Conservation (phyloP, 2,888 invertebrate genomes). For the Cecidostiba fungosa region DNA sequence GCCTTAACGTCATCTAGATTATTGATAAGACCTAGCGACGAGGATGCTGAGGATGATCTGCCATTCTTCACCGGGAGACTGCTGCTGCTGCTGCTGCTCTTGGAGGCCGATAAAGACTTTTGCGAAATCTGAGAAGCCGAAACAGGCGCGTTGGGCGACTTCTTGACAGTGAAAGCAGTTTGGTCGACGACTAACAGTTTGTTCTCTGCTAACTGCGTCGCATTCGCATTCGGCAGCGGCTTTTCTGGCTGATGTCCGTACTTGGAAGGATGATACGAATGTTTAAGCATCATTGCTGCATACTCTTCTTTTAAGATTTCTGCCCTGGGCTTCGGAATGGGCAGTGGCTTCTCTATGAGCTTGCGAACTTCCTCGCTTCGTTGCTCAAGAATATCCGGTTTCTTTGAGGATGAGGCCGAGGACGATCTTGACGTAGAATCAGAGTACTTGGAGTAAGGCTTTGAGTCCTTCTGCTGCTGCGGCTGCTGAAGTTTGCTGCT, state of each 20-base stretch:
- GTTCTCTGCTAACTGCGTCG: conserved; percentile 61
- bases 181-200: conserved; percentile 61
- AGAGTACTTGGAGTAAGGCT: conserved; percentile 72
- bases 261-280: conserved; percentile 72
- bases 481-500: conserved; percentile 58
- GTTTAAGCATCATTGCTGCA: conserved; percentile 73
- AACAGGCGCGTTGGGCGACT: conserved; percentile 67
- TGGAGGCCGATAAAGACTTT: conserved; percentile 55
- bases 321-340: conserved; percentile 71
- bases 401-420: conserved; percentile 44
- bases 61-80: conserved; percentile 66
- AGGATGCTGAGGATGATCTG: conserved; percentile 54
- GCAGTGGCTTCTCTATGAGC: conserved; percentile 75
- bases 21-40: conserved; percentile 67
- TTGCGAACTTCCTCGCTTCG: conserved; percentile 76
- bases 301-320: conserved; percentile 73
- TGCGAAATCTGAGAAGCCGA: conserved; percentile 61
- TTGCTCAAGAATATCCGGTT: conserved; percentile 72
- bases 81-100: conserved; percentile 55
- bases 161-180: conserved; percentile 65
- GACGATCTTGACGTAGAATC: conserved; percentile 58
- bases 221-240: conserved; percentile 51
- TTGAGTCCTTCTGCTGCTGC: conserved; percentile 71
- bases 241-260: conserved; percentile 68
- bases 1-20: conserved; percentile 75